These are phyloP conservation scores for Rhogogaster chlorosoma DNA, from an alignment of 2,888 invertebrate genomes.

Conservation along the genomic window DNA sequence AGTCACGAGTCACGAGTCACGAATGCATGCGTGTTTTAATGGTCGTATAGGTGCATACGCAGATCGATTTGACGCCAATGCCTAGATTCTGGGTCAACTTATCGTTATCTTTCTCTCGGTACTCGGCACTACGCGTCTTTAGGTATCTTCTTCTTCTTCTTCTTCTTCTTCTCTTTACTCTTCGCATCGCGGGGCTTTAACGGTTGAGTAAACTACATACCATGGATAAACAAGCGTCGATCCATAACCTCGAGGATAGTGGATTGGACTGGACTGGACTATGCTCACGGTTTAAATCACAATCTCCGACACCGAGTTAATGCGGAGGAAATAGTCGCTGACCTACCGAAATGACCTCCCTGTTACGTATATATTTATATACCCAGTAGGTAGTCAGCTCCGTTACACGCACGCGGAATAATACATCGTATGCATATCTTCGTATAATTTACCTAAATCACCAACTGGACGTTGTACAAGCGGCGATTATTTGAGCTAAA, in stretches of 20 bases:
- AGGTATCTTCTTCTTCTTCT: neutral
- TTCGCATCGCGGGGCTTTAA: neutral
- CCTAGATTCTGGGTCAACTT: constrained; percentile 24
- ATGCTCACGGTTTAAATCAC: constrained; percentile 32
- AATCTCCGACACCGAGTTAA: neutral
- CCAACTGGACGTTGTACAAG: neutral
- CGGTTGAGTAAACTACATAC: constrained; percentile 28
- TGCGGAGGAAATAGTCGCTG: constrained; percentile 16
- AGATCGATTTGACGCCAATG: constrained; percentile 7
- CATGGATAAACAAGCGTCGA: constrained; percentile 29
- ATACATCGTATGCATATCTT: neutral
- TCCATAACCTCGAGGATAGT: constrained; percentile 29
- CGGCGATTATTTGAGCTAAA: constrained; percentile 5
- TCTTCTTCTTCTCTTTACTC: neutral
- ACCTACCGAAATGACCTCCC: constrained; percentile 43
- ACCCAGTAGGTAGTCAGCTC: neutral
- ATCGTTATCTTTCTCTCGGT: neutral
- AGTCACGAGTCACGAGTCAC: neutral
- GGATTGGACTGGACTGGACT: neutral
- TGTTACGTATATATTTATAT: neutral
- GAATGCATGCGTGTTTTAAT: neutral
- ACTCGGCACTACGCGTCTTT: too few species aligned
- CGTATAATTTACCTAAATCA: neutral
- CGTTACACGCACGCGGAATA: constrained; percentile 7
- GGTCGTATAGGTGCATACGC: neutral